Base-by-base conservation (phyloP, 2,797 vertebrate genomes). In the Tympanoctomys barrerae region DNA sequence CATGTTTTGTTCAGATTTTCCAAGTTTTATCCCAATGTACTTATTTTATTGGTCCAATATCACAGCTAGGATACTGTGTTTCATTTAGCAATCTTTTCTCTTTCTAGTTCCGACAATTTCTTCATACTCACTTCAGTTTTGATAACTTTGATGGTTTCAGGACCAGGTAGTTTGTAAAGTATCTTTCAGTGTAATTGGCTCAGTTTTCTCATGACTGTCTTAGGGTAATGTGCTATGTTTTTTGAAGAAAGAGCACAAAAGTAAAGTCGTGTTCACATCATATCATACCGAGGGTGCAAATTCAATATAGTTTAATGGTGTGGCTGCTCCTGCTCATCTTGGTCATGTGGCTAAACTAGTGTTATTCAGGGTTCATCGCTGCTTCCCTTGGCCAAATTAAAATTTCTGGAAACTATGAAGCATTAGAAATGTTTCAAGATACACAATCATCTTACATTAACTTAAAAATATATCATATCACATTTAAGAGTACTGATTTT, bases 401-500 rank as follows among this genome's bases (percentile, higher is more conserved):
- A 57, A 82, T 46, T 33, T 86, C 12, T 82, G 85, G 33, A 57
- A 33, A 73, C 22, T 36, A 10, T 62, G 31, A 91, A 64, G 16
- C 36, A 26, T 36, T 88, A 52, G 52, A 87, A 95, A 59, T 8
- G 1, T 21, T 61, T 4, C 5, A 81, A 70, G 79, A 62, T 14
- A 68, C 1, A 81, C 42, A 12, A 14, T 70, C 39, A 66, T 42
- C 7, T 73, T 73, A n/a, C n/a, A 81, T 77, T 85, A 77, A 85
- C 49, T 75, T 85, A 54, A 82, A 39, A 89, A 42, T 94, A 84
- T n/a, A 26, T 87, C 79, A 85, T 36, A 42, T 54, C 12, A 70
- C 49, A 28, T 75, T 83, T 70, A 83, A 84, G 81, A 78, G 62
- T 54, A 64, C 18, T 89, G 28, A 46, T 46, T 87, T 94, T 94